Base-by-base conservation (phyloP, 2,888 invertebrate genomes). In the Diaperis boleti region DNA sequence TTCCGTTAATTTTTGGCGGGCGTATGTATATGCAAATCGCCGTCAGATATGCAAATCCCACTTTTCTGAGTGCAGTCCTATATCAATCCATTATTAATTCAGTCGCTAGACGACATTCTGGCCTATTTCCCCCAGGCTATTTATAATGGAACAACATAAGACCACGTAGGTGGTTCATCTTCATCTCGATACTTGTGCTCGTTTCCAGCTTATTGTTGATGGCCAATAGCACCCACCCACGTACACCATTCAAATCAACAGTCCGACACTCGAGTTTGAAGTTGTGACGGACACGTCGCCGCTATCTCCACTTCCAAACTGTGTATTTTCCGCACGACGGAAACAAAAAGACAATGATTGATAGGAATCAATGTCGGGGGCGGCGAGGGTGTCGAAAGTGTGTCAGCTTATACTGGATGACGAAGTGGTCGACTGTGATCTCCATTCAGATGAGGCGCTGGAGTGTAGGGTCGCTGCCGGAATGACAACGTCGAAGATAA, bases 371-470 rank as follows among this genome's bases (percentile, higher is more conserved):
- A 56, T 45, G 55, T 29, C 17, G 37, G 39, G 44, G 60, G 44
- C 11, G 44, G 50, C 35, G 35, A 41, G 31, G 47, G 55, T n/a
- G n/a, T 42, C 44, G 54, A 55, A 64, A 64, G 64, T 64, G 47
- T 64, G 64, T 60, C 59, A 62, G 44, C 47, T 33, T 39, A 11
- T 37, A 17, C 22, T 44, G 35, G 61, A 65, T 67, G 67, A 67
- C 67, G 61, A 64, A 64, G 63, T 64, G 62, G 63, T 54, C 59
- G 59, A 45, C 33, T 64, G 64, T 64, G 64, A 54, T 54, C 64
- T 52, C 59, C 65, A 64, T 65, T 67, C 60, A 65, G 56, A 62
- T 63, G 65, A 67, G 55, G 65, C 65, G 59, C 35, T 62, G 49
- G 52, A 67, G 67, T 65, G 67, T 54, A 39, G 41, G 39, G 41